Conservation (phyloP, 2,113 vertebrate genomes). For the Antigone vipio region DNA sequence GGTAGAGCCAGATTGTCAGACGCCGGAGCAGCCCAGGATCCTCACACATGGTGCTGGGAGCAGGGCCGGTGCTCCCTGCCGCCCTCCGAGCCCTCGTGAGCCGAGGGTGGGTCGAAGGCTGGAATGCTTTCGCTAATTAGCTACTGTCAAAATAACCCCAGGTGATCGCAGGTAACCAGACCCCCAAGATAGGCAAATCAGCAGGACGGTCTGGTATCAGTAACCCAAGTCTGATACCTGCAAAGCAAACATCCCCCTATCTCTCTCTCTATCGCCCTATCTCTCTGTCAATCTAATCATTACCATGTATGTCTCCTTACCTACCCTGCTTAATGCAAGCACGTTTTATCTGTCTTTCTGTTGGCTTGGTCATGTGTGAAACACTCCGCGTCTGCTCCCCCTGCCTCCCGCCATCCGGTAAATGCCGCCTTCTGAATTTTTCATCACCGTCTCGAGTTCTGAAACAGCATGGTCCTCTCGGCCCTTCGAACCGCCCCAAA, state of each 20-base stretch:
- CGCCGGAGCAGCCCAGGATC: accelerated
- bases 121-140: slow-evolving; percentile 40
- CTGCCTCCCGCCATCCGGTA: background rate
- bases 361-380: slow-evolving; percentile 22
- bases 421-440: background rate
- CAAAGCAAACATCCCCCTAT: slow-evolving; percentile 24
- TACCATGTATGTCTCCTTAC: background rate
- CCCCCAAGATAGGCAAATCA: slow-evolving; percentile 24
- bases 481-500: background rate
- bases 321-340: background rate
- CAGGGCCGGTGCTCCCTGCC: background rate
- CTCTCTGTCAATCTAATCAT: slow-evolving; percentile 30
- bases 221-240: background rate
- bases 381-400: background rate
- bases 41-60: accelerated
- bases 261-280: background rate
- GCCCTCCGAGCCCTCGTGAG: background rate
- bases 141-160: slow-evolving; percentile 50
- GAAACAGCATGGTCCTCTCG: background rate
- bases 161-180: slow-evolving; percentile 42
- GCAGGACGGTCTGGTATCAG: slow-evolving; percentile 12
- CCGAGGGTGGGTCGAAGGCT: background rate
- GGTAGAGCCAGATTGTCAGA: background rate
- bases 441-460: background rate
- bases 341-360: background rate